Conservation (phyloP, 1,140 invertebrate genomes). For the Zaprionus camerounensis region DNA sequence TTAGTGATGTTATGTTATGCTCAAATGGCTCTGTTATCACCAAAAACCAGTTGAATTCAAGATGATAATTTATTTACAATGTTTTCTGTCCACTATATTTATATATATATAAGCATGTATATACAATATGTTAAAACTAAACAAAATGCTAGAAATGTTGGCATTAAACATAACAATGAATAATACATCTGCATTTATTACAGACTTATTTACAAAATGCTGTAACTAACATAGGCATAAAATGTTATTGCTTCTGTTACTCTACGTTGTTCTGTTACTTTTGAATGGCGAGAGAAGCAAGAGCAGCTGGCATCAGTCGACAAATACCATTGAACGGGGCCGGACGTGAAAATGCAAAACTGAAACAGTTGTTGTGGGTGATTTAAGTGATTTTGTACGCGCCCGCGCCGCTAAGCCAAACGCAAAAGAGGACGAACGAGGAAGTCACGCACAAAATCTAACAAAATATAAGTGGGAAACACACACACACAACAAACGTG, state of each 20-base stretch:
- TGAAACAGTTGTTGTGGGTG: slow-evolving; percentile 42
- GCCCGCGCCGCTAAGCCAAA: slow-evolving; percentile 48
- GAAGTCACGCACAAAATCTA: slow-evolving; percentile 48
- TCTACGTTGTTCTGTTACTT: neutral
- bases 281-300: neutral
- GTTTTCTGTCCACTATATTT: too few relatives aligned
- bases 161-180: neutral
- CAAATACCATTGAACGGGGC: slow-evolving; percentile 40
- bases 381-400: slow-evolving; percentile 52
- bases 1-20: too few relatives aligned
- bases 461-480: slow-evolving; percentile 8
- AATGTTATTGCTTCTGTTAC: neutral
- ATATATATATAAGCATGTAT: too few relatives aligned
- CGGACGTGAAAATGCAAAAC: slow-evolving; percentile 26
- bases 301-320: slow-evolving; percentile 33
- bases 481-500: slow-evolving; percentile 26
- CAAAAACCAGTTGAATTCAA: too few relatives aligned
- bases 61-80: too few relatives aligned
- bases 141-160: neutral
- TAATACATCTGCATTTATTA: neutral
- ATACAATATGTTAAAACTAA: too few relatives aligned
- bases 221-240: slow-evolving; percentile 8
- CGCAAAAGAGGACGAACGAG: slow-evolving; percentile 50
- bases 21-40: too few relatives aligned
- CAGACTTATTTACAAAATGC: neutral